A percentile compares a stretch with the other conserved stretches of the same genome.
Conservation (phyloP, 2,797 vertebrate genomes). For the Urosaurus nigricauda region DNA sequence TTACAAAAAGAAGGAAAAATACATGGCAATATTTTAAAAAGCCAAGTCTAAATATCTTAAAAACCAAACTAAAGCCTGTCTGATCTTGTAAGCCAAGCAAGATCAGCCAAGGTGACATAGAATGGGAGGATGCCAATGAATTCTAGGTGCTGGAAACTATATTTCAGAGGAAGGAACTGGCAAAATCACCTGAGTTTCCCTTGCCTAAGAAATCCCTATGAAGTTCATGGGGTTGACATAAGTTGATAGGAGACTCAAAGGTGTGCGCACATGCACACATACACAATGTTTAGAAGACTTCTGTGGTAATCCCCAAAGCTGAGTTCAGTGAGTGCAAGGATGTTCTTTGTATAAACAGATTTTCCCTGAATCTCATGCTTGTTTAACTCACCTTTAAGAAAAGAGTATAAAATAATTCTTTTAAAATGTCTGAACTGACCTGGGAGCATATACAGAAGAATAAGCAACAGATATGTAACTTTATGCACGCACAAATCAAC, state of each 20-base stretch:
- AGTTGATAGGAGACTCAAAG: no score
- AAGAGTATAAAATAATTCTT: background rate
- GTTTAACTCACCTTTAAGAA: background rate
- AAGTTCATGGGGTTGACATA: no score
- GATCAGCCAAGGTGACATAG: no score
- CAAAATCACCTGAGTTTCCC: no score
- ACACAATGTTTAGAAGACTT: background rate
- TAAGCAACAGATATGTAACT: background rate
- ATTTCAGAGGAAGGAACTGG: no score
- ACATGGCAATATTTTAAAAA: background rate
- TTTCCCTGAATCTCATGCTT: background rate
- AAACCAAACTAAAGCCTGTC: no score
- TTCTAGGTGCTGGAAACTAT: no score
- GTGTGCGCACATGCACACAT: no score
- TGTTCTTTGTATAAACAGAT: background rate
- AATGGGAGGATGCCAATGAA: no score
- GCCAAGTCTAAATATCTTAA: no score
- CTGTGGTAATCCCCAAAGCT: background rate
- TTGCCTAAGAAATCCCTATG: no score
- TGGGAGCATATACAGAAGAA: background rate
- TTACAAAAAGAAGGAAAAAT: slow-evolving; percentile 7
- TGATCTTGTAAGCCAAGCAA: no score
- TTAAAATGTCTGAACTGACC: background rate
- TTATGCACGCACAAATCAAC: background rate
- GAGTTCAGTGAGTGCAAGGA: background rate